Base-by-base conservation (phyloP, 2,797 vertebrate species). In the Carapus acus region DNA sequence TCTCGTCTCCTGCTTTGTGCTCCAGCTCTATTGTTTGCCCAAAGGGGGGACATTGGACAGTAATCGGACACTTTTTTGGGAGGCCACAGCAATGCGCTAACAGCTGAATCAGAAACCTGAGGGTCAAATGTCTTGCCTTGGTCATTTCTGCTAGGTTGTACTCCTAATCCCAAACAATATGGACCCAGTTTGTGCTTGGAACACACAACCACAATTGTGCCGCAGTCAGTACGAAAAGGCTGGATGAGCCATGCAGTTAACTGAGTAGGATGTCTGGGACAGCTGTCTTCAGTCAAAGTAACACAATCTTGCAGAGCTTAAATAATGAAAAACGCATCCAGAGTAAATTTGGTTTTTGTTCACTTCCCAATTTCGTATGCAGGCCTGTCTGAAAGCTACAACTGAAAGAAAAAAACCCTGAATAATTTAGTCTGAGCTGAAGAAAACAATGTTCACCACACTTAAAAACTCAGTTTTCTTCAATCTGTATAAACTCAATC, bases 91-190 rank as follows among this genome's bases (percentile, higher is more conserved):
- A 13, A 34, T 66, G 51, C 60, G 17, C 52, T 64, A 79, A 78
- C 71, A 74, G 83, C 83, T 85, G 82, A 87, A 72, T 85, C 81
- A 81, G 77, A 63, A 77, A 80, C 82, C 74, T 76, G 73, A 73
- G 70, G 79, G 80, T 78, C 83, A 82, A 86, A 83, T 54, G 71
- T 71, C 74, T 78, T 73, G 74, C 71, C 71, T 76, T 56, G 66
- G 71, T 77, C 60, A 42, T 74, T 79, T 69, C 73, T 58, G 68
- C 64, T 45, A 73, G 4, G 49, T 79, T 78, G 74, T 76, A 62
- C 76, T n/a, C 78, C 73, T 62, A 55, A 79, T 62, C 65, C 80
- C 43, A 68, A 82, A 83, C 80, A 74, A 74, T 71, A 71, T 66
- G 58, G 46, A 54, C 47, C 24, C 27, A 46, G 58, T 74, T 70